Conservation (phyloP, 2,888 invertebrate genomes). For the Drosophila mimica region DNA sequence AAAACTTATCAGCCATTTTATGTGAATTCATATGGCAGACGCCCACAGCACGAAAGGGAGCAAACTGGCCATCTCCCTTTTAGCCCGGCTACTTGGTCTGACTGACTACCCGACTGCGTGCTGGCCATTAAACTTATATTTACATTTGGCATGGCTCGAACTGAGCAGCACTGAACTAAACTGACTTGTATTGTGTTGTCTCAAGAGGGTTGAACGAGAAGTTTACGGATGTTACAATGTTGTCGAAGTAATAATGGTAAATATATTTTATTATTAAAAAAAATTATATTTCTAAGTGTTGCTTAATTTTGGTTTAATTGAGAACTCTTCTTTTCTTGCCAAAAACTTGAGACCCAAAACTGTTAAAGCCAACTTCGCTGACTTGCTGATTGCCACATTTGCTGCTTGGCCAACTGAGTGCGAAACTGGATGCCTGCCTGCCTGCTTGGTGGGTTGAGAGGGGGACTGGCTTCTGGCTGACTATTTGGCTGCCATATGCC, state of each 20-base stretch:
- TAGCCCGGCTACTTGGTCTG: conserved; percentile 11
- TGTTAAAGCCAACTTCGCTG: conserved; percentile 33
- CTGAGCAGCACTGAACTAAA: conserved; percentile 23
- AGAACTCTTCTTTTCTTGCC: background rate
- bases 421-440: conserved; percentile 18
- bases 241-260: background rate
- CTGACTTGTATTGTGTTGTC: conserved; percentile 43
- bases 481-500: conserved; percentile 54
- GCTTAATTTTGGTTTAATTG: background rate
- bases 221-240: conserved; percentile 6
- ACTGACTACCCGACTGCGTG: conserved; percentile 33
- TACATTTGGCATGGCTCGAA: conserved; percentile 50
- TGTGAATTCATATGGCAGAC: conserved; percentile 50
- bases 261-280: background rate
- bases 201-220: conserved; percentile 20
- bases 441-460: background rate
- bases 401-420: conserved; percentile 29
- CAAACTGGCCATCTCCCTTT: conserved; percentile 1
- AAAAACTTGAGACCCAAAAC: conserved; percentile 7
- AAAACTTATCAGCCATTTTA: conserved; percentile 71
- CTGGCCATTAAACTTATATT: conserved; percentile 63
- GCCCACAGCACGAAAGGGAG: background rate
- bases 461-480: conserved; percentile 10
- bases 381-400: conserved; percentile 45
- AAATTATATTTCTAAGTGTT: background rate